A percentile compares a stretch with the other conserved stretches of the same genome.
Conservation (phyloP, 2,797 vertebrate species). For the Coluber constrictor region DNA sequence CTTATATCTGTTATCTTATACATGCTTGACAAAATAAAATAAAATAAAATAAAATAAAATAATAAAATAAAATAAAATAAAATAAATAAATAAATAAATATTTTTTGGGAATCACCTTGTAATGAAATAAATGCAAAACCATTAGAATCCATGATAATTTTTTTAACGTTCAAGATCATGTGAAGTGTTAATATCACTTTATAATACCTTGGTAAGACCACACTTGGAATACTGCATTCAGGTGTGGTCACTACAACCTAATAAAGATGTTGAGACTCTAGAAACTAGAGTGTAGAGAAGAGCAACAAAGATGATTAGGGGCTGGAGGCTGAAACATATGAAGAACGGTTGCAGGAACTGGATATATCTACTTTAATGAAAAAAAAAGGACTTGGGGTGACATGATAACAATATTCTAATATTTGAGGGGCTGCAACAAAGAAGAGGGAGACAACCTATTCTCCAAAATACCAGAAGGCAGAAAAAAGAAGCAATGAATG, state of each 20-base stretch:
- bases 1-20: too few relatives aligned
- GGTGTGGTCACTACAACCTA: neutral
- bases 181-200: neutral
- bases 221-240: neutral
- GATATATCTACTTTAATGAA: neutral
- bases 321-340: neutral
- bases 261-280: neutral
- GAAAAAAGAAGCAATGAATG: neutral
- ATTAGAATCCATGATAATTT: neutral
- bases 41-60: too few relatives aligned
- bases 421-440: neutral
- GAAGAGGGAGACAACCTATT: neutral
- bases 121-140: neutral
- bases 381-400: neutral
- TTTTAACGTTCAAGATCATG: neutral
- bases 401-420: neutral
- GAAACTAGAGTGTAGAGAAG: neutral
- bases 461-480: neutral
- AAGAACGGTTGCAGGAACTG: neutral
- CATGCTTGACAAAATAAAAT: too few relatives aligned
- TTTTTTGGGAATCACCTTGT: neutral
- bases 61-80: too few relatives aligned
- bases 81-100: too few relatives aligned
- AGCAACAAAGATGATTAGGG: neutral
- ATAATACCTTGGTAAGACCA: neutral